Evolutionary conservation across 2,113 vertebrate genomes (phyloP).

Genomic region (Narcine bancroftii): DNA sequence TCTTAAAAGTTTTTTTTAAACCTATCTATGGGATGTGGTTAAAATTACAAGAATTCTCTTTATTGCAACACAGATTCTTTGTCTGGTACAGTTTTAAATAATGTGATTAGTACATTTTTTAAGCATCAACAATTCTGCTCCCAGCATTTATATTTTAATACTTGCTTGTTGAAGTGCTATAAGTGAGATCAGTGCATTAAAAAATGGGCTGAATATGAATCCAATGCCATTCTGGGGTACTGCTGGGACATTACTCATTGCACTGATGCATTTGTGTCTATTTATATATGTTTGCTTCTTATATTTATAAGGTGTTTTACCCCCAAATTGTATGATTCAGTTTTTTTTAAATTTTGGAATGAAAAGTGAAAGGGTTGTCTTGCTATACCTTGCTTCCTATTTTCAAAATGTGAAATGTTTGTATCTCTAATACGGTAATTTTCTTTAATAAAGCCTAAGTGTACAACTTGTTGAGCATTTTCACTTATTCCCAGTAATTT

Average conservation of each 20-base stretch:
- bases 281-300: neutral
- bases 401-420: neutral
- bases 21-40: neutral
- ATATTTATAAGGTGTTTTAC: conserved; percentile 14
- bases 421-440: neutral
- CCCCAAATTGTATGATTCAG: neutral
- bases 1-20: neutral
- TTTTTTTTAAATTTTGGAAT: neutral
- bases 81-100: conserved; percentile 4
- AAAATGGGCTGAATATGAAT: neutral
- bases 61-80: neutral
- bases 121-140: conserved; percentile 13
- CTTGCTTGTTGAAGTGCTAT: neutral
- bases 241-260: conserved; percentile 19
- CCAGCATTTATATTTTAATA: neutral
- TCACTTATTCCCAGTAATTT: neutral
- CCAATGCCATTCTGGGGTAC: neutral
- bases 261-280: neutral
- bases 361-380: neutral
- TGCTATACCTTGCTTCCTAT: neutral
- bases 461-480: neutral
- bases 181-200: neutral
- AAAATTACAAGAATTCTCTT: neutral
- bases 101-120: conserved; percentile 2
- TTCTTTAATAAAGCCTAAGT: neutral